These are phyloP conservation scores for Malurus leucopterus DNA, from an alignment of 2,797 vertebrate genomes.

Conservation along the genomic window DNA sequence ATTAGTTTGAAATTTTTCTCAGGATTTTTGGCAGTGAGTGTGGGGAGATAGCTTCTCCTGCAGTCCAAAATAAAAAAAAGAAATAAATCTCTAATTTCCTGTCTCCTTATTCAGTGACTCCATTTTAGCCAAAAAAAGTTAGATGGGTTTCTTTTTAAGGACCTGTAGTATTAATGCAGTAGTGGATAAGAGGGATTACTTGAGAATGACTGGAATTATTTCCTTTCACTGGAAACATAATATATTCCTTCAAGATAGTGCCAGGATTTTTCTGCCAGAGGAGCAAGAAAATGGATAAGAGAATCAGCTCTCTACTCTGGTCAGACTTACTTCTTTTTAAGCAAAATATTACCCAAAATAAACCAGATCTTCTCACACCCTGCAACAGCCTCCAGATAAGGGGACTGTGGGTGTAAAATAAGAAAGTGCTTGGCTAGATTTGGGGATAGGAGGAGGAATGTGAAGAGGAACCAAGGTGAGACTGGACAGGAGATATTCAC, in stretches of 20 bases:
- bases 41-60: background rate
- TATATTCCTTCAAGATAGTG: background rate
- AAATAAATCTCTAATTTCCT: background rate
- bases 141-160: background rate
- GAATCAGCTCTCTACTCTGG: background rate
- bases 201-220: slow-evolving; percentile 12
- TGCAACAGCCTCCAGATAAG: background rate
- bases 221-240: background rate
- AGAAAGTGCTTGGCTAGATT: background rate
- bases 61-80: background rate
- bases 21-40: background rate
- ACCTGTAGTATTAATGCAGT: background rate
- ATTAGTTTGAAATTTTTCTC: slow-evolving; percentile 26
- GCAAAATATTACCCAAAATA: background rate
- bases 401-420: background rate
- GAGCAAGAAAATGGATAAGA: background rate
- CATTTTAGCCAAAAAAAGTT: background rate
- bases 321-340: background rate
- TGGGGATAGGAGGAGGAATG: background rate
- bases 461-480: background rate
- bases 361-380: background rate
- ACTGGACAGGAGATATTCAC: background rate
- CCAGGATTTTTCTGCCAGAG: slow-evolving; percentile 13
- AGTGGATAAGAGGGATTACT: background rate
- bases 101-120: background rate